Conservation (phyloP, 2,797 vertebrate genomes). For the Ptychadena robeensis region DNA sequence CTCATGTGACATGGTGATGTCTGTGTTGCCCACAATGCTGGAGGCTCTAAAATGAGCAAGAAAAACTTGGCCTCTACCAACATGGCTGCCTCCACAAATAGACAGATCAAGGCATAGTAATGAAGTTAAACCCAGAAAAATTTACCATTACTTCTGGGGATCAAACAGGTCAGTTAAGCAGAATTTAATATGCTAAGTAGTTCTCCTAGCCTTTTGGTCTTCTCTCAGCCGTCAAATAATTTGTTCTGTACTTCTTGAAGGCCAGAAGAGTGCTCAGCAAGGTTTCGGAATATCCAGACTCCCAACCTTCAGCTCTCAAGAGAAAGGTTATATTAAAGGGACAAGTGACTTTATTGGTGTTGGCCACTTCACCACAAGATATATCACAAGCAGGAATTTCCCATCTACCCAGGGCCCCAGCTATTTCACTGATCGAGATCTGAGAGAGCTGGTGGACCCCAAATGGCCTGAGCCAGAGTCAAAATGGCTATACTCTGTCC, state of each 20-base stretch:
- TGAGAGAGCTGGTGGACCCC: slow-evolving; percentile 89
- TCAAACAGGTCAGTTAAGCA: too few relatives aligned
- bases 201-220: too few relatives aligned
- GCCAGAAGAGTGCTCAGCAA: slow-evolving; percentile 87
- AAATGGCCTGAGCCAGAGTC: slow-evolving; percentile 88
- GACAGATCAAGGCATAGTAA: too few relatives aligned
- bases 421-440: slow-evolving; percentile 85
- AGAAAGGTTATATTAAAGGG: slow-evolving; percentile 91
- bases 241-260: slow-evolving; percentile 68
- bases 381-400: slow-evolving; percentile 84
- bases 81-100: too few relatives aligned
- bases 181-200: too few relatives aligned
- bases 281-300: slow-evolving; percentile 84
- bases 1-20: too few relatives aligned
- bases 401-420: slow-evolving; percentile 76
- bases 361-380: slow-evolving; percentile 90
- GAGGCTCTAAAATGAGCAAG: too few relatives aligned
- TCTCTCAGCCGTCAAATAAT: neutral
- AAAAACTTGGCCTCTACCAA: too few relatives aligned
- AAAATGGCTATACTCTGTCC: slow-evolving; percentile 87
- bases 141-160: too few relatives aligned
- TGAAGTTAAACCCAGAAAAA: too few relatives aligned
- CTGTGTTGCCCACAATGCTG: too few relatives aligned
- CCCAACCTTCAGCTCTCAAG: slow-evolving; percentile 87
- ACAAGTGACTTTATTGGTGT: slow-evolving; percentile 91